Conservation (phyloP, 2,888 invertebrate genomes). For the Brenthis hecate region DNA sequence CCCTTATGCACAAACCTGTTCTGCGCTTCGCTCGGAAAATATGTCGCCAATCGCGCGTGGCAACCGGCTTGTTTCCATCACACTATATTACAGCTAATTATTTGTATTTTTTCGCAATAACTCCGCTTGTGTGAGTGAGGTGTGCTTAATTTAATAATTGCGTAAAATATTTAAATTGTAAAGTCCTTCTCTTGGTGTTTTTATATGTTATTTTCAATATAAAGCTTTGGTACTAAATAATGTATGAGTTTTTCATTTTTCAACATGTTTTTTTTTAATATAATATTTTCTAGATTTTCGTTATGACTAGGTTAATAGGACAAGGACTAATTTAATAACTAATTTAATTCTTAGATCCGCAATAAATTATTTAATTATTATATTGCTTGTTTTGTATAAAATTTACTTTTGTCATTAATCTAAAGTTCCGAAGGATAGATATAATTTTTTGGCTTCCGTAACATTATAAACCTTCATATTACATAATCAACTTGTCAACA, state of each 20-base stretch:
- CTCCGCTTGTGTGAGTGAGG: slow-evolving; percentile 25
- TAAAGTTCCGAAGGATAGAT: slow-evolving; percentile 13
- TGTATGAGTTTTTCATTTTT: no score
- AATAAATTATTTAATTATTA: no score
- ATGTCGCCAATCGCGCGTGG: slow-evolving; percentile 74
- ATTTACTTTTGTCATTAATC: slow-evolving; percentile 5
- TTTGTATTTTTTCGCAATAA: slow-evolving; percentile 53
- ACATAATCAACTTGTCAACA: slow-evolving; percentile 15
- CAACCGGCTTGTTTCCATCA: slow-evolving; percentile 61
- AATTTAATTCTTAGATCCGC: no score
- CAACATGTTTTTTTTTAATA: no score
- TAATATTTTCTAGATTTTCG: no score
- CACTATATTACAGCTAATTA: slow-evolving; percentile 60
- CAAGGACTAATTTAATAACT: no score
- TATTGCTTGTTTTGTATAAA: no score
- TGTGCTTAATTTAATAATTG: no score
- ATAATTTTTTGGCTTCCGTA: slow-evolving; percentile 12
- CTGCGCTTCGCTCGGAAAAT: slow-evolving; percentile 69
- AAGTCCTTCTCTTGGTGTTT: no score
- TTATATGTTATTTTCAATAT: no score
- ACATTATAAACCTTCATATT: neutral
- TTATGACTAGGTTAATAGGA: no score
- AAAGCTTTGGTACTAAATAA: no score
- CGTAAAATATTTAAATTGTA: slow-evolving; percentile 2
- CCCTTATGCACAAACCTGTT: slow-evolving; percentile 70